Evolutionary conservation across 2,113 vertebrate species (phyloP), one percentile per base, ranked within the genome.

Genomic region (Nothoprocta perdicaria): DNA sequence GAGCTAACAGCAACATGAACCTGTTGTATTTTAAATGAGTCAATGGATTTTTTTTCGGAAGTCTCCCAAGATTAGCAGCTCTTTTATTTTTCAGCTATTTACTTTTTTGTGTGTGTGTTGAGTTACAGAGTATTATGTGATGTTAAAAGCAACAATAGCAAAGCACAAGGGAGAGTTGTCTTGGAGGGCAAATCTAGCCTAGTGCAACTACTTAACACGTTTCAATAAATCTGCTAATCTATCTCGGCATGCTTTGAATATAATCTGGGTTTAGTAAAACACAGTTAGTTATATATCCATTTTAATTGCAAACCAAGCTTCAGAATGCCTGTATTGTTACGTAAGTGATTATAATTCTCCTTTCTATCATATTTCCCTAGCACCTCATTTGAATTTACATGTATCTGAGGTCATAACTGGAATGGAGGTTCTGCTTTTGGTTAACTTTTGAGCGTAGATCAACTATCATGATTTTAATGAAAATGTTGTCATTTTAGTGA

Each of bases 341-440:
- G 72, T 97, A 97, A 96, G 94, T 96, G 96, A 93, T 91, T 94
- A 82, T 95, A 95, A 91, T 94, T 95, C 91, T 96, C 84, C 57
- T 86, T 97, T 96, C 94, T 96, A 97, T 96, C 93, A 78, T 93
- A 94, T 96, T 97, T 97, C 96, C 48, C 74, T 92, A 93, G 81
- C 95, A 97, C 96, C 94, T 97, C 95, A 96, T 96, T 97, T 96
- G 94, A 96, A 84, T 95, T 91, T 96, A 93, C 93, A 76, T 91
- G 45, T 79, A 94, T 96, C 96, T 97, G 96, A 96, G 95, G 95
- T 97, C 95, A 96, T 96, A 94, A 95, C 69, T 86, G 67, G 71
- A 94, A 87, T 60, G 67, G 84, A 88, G 14, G 89, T 91, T 95
- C 91, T 96, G 91, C 85, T 96, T 97, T 96, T 83, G 90, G 86